Percentiles rank a stretch among this genome's conserved stretches.
Conservation (phyloP, 2,888 invertebrate genomes). For the Drosophila meridiana region DNA sequence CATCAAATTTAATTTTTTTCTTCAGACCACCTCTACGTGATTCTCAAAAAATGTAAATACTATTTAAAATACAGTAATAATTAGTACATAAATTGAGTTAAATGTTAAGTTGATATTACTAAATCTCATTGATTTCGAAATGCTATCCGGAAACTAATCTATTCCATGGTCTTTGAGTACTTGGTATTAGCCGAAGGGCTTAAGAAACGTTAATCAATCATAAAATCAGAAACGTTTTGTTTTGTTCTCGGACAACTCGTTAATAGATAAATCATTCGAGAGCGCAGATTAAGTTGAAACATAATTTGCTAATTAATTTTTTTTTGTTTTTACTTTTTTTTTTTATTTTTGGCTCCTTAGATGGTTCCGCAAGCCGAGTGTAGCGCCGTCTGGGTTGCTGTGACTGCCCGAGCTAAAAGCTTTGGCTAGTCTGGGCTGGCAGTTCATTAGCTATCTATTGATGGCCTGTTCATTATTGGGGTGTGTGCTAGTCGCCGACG, state of each 20-base stretch:
- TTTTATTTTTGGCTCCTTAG: background rate
- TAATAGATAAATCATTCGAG: constrained; percentile 6
- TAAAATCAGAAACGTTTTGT: background rate
- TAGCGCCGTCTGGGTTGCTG: background rate
- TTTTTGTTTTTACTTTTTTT: background rate
- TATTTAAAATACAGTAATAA: background rate
- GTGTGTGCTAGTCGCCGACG: constrained; percentile 28
- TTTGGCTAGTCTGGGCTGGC: constrained; percentile 2
- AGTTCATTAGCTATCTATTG: constrained; percentile 51
- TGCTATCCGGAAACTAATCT: background rate
- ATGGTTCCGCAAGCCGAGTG: background rate
- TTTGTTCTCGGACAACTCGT: background rate
- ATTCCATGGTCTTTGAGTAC: background rate
- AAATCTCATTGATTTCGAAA: background rate
- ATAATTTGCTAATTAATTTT: constrained; percentile 20
- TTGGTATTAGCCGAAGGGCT: constrained; percentile 1
- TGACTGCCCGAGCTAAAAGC: constrained; percentile 13
- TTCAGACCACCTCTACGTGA: background rate
- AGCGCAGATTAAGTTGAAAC: constrained; percentile 13
- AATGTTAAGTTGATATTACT: background rate
- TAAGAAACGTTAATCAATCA: constrained; percentile 12
- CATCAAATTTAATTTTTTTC: background rate
- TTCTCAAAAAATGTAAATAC: background rate
- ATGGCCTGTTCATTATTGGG: constrained; percentile 44
- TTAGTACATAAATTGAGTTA: background rate